Base-by-base conservation (phyloP, 2,888 invertebrate genomes). In the Eumerus sabulonum region DNA sequence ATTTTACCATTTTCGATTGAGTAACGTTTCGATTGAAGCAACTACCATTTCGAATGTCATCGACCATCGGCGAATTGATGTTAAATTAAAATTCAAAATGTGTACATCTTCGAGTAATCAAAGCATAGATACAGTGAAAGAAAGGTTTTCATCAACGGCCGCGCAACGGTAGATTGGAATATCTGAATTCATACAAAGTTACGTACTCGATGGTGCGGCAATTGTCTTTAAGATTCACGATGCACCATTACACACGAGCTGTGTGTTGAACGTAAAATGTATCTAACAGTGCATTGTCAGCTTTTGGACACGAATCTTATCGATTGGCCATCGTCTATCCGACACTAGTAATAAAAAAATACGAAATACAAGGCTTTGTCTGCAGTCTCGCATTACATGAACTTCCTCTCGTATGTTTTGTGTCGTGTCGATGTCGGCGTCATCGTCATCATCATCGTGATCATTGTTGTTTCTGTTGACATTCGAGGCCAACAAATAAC, bases 401-500 rank as follows among this genome's bases (percentile, higher is more conserved):
- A 79, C 77, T 79, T 79, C 77, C 73, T 73, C 59, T 73, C 54
- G 19, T 50, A 18, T 63, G 0, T 50, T n/a, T 17, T 27, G 59
- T 16, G 17, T 47, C 51, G 56, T 27, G 7, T 40, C 12, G 40
- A 40, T 57, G 19, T 57, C 56, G 51, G 9, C n/a, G 51, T 9
- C 13, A 27, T 1, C 40, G 2, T 27, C 27, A 27, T 27, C 27
- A 7, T 27, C 40, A 12, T 11, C 40, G 40, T n/a, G 40, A n/a
- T 27, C 40, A 9, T 48, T 35, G 44, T 70, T 54, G 79, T 27
- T 27, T 27, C 27, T 4, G 27, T 68, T 62, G 64, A 76, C 50
- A 76, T 74, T 76, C 70, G 68, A 63, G 79, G 79, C 67, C 72
- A 62, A 48, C 54, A 47, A 54, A 48, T 19, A 42, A 48, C 62